Evolutionary conservation across 1,140 invertebrate genomes (phyloP).

Genomic region (Lasioglossum baleicum): DNA sequence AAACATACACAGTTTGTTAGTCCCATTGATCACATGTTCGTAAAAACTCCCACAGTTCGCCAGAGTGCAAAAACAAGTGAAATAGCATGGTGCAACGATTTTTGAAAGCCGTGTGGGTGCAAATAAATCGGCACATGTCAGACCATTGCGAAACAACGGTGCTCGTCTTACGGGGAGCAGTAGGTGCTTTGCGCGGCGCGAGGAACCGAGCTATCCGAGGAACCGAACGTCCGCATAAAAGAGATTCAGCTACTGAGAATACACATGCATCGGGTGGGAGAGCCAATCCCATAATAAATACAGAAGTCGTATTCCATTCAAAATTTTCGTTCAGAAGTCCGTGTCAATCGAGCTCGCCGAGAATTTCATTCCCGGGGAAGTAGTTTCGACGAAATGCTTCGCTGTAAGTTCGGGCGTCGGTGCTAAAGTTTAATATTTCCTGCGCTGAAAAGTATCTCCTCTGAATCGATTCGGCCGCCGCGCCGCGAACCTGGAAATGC

Average conservation of each 20-base stretch:
- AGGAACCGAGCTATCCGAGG: not conserved
- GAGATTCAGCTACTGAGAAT: not conserved
- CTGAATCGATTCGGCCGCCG: not conserved
- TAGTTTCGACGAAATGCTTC: not conserved
- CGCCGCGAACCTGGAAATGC: not conserved
- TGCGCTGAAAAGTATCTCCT: not conserved
- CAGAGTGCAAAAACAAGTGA: too few species aligned
- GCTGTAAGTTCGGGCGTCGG: not conserved
- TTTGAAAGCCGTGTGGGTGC: too few species aligned
- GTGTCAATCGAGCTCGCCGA: not conserved
- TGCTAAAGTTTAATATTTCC: conserved; percentile 1
- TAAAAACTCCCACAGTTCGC: too few species aligned
- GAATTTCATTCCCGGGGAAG: not conserved
- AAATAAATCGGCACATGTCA: too few species aligned
- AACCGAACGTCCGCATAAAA: not conserved
- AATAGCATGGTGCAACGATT: too few species aligned
- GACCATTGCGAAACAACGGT: too few species aligned
- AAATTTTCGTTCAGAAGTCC: not conserved
- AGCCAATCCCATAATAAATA: conserved; percentile 2
- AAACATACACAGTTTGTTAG: too few species aligned
- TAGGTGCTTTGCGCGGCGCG: too few species aligned
- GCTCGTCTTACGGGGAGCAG: too few species aligned
- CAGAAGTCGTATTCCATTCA: conserved; percentile 6
- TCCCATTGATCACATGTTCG: too few species aligned
- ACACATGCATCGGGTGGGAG: not conserved